Conservation (phyloP, 2,888 invertebrate genomes). For the Sycophila texana region DNA sequence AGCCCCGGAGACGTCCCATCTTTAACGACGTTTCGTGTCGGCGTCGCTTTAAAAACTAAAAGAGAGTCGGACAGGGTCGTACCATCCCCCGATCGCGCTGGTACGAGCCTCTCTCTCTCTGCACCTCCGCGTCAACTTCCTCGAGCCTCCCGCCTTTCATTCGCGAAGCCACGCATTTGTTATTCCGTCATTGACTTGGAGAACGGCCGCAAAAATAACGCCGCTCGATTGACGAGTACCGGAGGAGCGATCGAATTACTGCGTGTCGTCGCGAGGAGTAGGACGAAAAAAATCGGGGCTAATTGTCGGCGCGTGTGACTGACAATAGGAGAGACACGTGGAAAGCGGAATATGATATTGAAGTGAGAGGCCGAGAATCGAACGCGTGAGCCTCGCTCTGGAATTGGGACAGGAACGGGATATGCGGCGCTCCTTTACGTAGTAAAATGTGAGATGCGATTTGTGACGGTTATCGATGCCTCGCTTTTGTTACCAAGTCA, state of each 20-base stretch:
- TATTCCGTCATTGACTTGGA: too few species aligned
- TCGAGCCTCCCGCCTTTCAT: too few species aligned
- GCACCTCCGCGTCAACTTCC: neutral
- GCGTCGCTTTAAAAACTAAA: slow-evolving; percentile 24
- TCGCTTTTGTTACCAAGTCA: neutral
- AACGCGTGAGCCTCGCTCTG: neutral
- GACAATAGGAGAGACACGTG: too few species aligned
- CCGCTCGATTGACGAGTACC: too few species aligned
- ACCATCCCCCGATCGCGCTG: neutral
- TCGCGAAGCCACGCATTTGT: neutral
- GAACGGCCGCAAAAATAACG: too few species aligned
- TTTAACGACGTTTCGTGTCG: slow-evolving; percentile 41
- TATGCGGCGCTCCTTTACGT: slow-evolving; percentile 6
- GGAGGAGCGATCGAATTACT: too few species aligned
- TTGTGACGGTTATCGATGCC: slow-evolving; percentile 13
- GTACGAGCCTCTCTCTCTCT: slow-evolving; percentile 25
- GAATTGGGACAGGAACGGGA: slow-evolving; percentile 48
- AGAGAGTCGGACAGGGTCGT: slow-evolving; percentile 38
- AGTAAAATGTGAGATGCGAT: slow-evolving; percentile 19
- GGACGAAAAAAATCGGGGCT: too few species aligned
- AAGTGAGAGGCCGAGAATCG: too few species aligned
- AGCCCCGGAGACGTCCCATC: neutral
- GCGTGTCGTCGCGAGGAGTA: too few species aligned
- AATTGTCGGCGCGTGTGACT: too few species aligned
- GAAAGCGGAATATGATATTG: too few species aligned